phyloP scores from a whole-genome alignment of 2,113 vertebrate species.

The Heloderma charlesbogerti region DNA sequence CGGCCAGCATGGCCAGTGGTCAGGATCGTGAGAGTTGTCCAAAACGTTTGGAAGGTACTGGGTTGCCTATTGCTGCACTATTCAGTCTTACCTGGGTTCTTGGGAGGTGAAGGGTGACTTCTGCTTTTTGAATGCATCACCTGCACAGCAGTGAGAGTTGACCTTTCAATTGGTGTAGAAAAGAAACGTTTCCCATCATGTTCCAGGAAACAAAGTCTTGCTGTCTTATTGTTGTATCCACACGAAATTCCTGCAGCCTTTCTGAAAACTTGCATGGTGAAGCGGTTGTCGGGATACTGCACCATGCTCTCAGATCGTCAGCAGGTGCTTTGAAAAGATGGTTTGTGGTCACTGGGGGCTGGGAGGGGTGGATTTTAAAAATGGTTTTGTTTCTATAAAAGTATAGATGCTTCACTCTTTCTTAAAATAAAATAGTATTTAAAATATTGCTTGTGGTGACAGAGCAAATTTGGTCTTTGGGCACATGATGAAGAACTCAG shows the following conservation, averaged over 20 bases:
- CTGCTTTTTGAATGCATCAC: background rate
- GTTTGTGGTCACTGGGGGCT: background rate
- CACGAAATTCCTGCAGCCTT: background rate
- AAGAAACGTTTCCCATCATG: background rate
- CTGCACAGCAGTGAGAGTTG: background rate
- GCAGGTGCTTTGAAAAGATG: background rate
- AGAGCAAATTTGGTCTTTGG: background rate
- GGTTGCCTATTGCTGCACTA: too few relatives aligned
- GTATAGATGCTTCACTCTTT: background rate
- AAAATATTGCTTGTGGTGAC: background rate
- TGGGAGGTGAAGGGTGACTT: too few relatives aligned
- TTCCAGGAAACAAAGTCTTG: background rate
- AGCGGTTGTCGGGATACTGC: background rate
- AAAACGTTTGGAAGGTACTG: too few relatives aligned
- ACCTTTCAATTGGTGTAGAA: background rate
- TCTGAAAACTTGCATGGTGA: background rate
- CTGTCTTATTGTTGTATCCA: background rate
- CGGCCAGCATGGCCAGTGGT: too few relatives aligned
- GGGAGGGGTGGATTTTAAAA: background rate
- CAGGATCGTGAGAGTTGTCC: too few relatives aligned
- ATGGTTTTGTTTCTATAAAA: background rate
- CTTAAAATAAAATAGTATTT: background rate
- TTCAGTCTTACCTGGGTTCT: too few relatives aligned
- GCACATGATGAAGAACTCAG: background rate
- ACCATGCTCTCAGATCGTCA: background rate